Evolutionary conservation across 2,888 invertebrate genomes (phyloP).

Genomic region (Diarsia rubi): DNA sequence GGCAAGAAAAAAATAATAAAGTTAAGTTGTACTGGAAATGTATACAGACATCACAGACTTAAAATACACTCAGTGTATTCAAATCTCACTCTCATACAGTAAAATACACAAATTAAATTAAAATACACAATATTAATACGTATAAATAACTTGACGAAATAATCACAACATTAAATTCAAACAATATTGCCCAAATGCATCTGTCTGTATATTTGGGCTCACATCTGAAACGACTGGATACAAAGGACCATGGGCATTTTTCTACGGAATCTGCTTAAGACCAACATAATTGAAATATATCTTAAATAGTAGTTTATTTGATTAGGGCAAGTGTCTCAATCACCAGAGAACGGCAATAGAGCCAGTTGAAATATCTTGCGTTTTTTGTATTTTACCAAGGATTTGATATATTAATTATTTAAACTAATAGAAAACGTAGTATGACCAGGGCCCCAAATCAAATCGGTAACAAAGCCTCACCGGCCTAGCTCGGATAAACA

Average conservation of each 20-base stretch:
- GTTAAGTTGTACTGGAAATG: no score
- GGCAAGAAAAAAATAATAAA: no score
- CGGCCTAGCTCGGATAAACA: no score
- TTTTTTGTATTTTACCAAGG: no score
- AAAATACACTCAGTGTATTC: conserved; percentile 39
- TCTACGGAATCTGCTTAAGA: not conserved
- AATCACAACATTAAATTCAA: conserved; percentile 48
- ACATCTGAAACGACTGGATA: conserved; percentile 6
- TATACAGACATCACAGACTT: conserved; percentile 6
- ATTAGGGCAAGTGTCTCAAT: no score
- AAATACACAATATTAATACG: conserved; percentile 6
- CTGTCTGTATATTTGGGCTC: not conserved
- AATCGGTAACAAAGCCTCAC: no score
- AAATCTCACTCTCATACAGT: not conserved
- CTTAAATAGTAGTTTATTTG: not conserved
- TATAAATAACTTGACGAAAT: conserved; percentile 30
- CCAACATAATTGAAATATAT: not conserved
- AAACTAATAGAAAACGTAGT: no score
- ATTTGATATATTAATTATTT: no score
- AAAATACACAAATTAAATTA: conserved; percentile 10
- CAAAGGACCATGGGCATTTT: not conserved
- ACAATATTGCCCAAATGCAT: conserved; percentile 2
- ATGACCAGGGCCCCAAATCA: no score
- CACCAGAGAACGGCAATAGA: no score
- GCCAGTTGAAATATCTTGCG: no score